Evolutionary conservation across 1,140 invertebrate species (phyloP).

Genomic region (Anastrepha ludens): DNA sequence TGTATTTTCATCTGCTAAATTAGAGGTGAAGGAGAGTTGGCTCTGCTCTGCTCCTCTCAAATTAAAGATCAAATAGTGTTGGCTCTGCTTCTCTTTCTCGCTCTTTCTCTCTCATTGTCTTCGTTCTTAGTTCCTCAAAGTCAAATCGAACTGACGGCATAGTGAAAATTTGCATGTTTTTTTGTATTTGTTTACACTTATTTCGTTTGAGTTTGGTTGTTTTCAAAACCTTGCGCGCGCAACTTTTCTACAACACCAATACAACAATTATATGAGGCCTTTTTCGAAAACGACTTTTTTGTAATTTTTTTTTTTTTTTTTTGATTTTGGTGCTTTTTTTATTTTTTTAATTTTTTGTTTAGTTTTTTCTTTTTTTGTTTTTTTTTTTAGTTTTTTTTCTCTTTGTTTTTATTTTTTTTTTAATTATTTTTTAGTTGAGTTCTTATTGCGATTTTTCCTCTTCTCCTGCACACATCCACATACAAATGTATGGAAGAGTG

Average conservation of each 20-base stretch:
- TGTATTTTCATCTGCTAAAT: too few species aligned
- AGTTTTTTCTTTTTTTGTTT: too few species aligned
- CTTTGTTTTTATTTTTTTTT: neutral
- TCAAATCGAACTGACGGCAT: neutral
- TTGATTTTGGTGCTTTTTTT: too few species aligned
- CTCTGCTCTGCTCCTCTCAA: too few species aligned
- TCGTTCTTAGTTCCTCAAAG: neutral
- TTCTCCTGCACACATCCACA: neutral
- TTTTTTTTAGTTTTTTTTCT: too few species aligned
- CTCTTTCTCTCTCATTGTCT: neutral
- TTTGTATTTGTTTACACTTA: neutral
- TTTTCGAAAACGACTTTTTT: neutral
- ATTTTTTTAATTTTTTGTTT: too few species aligned
- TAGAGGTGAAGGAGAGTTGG: too few species aligned
- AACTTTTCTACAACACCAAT: neutral
- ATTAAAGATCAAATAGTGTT: too few species aligned
- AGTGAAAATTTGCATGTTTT: neutral
- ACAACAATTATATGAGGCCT: neutral
- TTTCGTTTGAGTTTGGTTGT: neutral
- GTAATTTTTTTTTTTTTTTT: too few species aligned
- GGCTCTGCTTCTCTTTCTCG: too few species aligned
- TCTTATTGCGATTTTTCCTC: neutral
- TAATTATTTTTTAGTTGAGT: neutral
- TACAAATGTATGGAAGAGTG: neutral
- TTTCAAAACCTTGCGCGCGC: slow-evolving; percentile 32